Base-by-base conservation (phyloP, 30 jellyfish, hydroid and myxozoan genomes). In the Hydractinia echinata region DNA sequence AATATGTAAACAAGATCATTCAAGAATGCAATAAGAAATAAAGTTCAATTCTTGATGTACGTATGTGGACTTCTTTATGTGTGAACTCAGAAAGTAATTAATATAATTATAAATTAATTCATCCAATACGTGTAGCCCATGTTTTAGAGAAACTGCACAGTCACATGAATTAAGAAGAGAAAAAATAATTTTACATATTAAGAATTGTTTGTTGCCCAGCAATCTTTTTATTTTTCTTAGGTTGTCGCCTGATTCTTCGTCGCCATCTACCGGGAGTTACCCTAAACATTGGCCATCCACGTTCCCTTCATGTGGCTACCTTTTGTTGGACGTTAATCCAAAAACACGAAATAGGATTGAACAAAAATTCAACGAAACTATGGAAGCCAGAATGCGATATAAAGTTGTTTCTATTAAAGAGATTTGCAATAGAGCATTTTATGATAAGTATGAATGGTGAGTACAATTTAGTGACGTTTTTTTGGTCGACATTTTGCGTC, bases 271-370 rank as follows among this genome's bases (percentile, higher is more conserved):
- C 2, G 69, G 19, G 15, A 1, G 19, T 18, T 58, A 11, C 19
- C 81, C 81, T 71, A 5, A 6, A 14, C 81, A 71, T 20, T 71
- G 81, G 81, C 74, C 74, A 4, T 19, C 81, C 13, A 19, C 53
- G 30, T 9, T 15, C n/a, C 71, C 81, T n/a, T 30, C 51, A 15
- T 8, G n/a, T 50, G 81, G 81, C 10, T 71, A 71, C 51, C 55
- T 15, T 30, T 30, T 50, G 10, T 7, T 71, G n/a, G 4, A 54
- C 4, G 67, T 71, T 14, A 2, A 8, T 7, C 39, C 4, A 18
- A 5, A n/a, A 9, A 8, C 51, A 30, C 68, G n/a, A 19, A 1
- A 30, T 4, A n/a, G 2, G 10, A 52, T 71, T 71, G 3, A 71
- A 71, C 4, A 15, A 8, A 30, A 71, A 19, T 71, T 71, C 2